Conservation (phyloP, 1,140 invertebrate species). For the Octopus bimaculoides region DNA sequence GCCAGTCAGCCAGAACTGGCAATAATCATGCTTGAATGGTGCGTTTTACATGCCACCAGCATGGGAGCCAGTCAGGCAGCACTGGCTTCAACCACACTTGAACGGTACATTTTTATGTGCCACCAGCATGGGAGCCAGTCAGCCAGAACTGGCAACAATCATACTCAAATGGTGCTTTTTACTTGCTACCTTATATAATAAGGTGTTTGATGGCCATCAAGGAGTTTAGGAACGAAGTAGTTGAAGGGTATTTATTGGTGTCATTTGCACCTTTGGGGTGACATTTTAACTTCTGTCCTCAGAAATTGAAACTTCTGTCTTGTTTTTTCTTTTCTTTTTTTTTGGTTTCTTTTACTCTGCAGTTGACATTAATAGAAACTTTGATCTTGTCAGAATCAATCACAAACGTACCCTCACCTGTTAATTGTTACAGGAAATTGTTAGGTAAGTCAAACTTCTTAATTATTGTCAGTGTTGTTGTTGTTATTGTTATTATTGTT, state of each 20-base stretch:
- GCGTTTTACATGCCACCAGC: too few relatives aligned
- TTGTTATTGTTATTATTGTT: too few relatives aligned
- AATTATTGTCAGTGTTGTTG: background rate
- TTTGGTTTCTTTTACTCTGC: constrained; percentile 33
- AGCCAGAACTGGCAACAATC: too few relatives aligned
- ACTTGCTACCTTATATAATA: too few relatives aligned
- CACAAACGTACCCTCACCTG: constrained; percentile 63
- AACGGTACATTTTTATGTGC: too few relatives aligned
- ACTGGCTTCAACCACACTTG: too few relatives aligned
- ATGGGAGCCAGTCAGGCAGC: too few relatives aligned
- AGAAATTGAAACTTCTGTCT: background rate
- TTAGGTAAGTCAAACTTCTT: constrained; percentile 48
- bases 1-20: too few relatives aligned
- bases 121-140: too few relatives aligned
- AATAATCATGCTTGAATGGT: too few relatives aligned
- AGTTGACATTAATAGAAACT: constrained; percentile 71
- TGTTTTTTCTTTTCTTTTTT: constrained; percentile 3
- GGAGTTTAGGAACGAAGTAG: background rate
- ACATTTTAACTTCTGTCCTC: background rate
- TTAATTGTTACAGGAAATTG: constrained; percentile 73
- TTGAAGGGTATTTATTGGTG: background rate
- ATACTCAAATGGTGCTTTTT: too few relatives aligned
- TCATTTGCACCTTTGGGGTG: background rate
- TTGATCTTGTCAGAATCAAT: constrained; percentile 75
- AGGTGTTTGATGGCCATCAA: too few relatives aligned